Conservation (phyloP, 2,113 vertebrate genomes). For the Falco punctatus region DNA sequence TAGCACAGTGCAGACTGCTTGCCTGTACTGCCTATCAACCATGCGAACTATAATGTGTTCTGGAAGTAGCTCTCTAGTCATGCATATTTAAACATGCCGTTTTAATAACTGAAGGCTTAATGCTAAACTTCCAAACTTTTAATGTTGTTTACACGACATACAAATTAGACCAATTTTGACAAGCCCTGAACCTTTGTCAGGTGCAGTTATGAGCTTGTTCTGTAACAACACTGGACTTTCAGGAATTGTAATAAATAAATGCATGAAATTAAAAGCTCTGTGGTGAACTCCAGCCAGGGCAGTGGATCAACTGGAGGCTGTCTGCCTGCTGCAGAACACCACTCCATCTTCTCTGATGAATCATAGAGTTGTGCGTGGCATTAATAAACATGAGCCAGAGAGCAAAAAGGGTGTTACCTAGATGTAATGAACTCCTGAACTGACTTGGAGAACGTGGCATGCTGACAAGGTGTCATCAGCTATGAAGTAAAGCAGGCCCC, state of each 20-base stretch:
- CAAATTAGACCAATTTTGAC: slow-evolving; percentile 1
- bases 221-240: slow-evolving; percentile 38
- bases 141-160: neutral
- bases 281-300: neutral
- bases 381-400: slow-evolving; percentile 66
- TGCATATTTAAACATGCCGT: neutral
- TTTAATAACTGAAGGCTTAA: slow-evolving; percentile 7
- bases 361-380: neutral
- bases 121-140: neutral
- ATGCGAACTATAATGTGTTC: neutral
- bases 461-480: slow-evolving; percentile 57
- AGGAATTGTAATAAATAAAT: slow-evolving; percentile 36
- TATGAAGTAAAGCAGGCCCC: neutral
- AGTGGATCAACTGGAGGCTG: slow-evolving; percentile 32
- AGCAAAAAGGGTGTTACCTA: slow-evolving; percentile 34
- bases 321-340: slow-evolving; percentile 47
- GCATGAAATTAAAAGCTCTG: slow-evolving; percentile 7
- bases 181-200: slow-evolving; percentile 11
- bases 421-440: slow-evolving; percentile 69
- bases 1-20: neutral
- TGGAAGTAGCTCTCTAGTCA: neutral
- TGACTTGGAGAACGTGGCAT: neutral
- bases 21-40: neutral
- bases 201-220: neutral
- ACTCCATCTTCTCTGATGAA: slow-evolving; percentile 43